Conservation (phyloP, 2,888 invertebrate genomes). For the Drosophila sordidula region DNA sequence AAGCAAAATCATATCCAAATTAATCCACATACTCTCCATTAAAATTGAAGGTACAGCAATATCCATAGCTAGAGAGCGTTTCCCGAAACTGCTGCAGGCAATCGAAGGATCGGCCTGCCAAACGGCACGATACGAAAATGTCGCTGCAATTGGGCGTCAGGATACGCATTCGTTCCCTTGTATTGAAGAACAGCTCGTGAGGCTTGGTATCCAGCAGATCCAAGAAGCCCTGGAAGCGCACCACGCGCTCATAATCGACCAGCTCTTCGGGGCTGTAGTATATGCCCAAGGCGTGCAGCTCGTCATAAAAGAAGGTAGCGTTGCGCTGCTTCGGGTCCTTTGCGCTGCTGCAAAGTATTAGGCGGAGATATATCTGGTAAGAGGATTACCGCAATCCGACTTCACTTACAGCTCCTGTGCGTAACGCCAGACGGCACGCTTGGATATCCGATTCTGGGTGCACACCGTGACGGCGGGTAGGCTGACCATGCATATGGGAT, state of each 20-base stretch:
- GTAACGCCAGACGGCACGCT: slow-evolving; percentile 76
- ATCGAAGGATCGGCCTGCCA: slow-evolving; percentile 64
- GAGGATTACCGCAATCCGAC: not conserved
- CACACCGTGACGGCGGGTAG: slow-evolving; percentile 88
- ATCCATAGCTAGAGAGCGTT: slow-evolving; percentile 84
- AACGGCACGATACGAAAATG: slow-evolving; percentile 80
- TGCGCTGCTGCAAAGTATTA: slow-evolving; percentile 45
- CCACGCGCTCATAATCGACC: slow-evolving; percentile 58
- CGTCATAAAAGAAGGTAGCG: slow-evolving; percentile 57
- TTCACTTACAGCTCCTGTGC: slow-evolving; percentile 83
- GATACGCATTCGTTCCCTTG: slow-evolving; percentile 62
- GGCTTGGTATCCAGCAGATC: slow-evolving; percentile 74
- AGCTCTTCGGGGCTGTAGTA: slow-evolving; percentile 61
- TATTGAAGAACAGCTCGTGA: slow-evolving; percentile 77
- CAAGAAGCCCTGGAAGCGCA: slow-evolving; percentile 79
- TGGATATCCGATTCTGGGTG: slow-evolving; percentile 87
- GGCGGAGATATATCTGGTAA: not conserved
- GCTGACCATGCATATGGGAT: slow-evolving; percentile 86
- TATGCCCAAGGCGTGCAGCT: slow-evolving; percentile 69
- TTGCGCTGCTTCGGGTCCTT: slow-evolving; percentile 59
- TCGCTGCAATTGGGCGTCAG: slow-evolving; percentile 84
- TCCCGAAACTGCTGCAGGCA: slow-evolving; percentile 78
- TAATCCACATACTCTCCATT: slow-evolving; percentile 46
- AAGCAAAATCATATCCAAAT: not conserved
- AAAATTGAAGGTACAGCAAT: slow-evolving; percentile 85